phyloP scores from a whole-genome alignment of 2,888 invertebrate genomes.

The Apamea crenata region DNA sequence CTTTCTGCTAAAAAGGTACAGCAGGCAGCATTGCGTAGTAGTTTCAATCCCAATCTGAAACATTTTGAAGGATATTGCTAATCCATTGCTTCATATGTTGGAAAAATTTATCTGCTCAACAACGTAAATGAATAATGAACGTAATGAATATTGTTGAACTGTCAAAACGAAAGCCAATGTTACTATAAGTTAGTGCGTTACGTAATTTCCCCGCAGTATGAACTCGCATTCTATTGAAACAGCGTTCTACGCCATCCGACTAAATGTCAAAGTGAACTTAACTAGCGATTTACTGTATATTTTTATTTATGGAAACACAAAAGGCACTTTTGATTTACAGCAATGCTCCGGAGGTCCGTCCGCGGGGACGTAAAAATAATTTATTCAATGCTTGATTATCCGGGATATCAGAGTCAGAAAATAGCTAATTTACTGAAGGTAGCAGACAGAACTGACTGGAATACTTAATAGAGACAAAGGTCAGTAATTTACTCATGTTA shows the following conservation, averaged over 20 bases:
- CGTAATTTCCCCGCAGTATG: neutral
- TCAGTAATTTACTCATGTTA: constrained; percentile 58
- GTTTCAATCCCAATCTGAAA: no score
- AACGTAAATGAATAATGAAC: neutral
- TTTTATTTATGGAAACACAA: constrained; percentile 16
- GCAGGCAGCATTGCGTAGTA: neutral
- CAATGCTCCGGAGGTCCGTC: neutral
- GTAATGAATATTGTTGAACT: neutral
- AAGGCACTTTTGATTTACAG: constrained; percentile 26
- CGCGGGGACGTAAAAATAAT: constrained; percentile 48
- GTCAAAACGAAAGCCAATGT: no score
- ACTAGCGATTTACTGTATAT: neutral
- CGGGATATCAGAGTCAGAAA: constrained; percentile 53
- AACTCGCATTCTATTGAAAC: neutral
- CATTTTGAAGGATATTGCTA: neutral
- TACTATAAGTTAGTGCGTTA: no score
- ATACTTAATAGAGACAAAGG: constrained; percentile 65
- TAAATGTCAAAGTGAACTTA: neutral
- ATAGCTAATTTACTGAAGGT: constrained; percentile 55
- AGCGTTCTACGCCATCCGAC: neutral
- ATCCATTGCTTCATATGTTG: neutral
- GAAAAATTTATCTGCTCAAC: neutral
- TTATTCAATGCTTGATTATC: constrained; percentile 64
- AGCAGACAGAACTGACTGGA: constrained; percentile 57
- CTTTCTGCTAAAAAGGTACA: neutral